phyloP scores from a whole-genome alignment of 2,888 invertebrate genomes.

The Cryptocephalus moraei region DNA sequence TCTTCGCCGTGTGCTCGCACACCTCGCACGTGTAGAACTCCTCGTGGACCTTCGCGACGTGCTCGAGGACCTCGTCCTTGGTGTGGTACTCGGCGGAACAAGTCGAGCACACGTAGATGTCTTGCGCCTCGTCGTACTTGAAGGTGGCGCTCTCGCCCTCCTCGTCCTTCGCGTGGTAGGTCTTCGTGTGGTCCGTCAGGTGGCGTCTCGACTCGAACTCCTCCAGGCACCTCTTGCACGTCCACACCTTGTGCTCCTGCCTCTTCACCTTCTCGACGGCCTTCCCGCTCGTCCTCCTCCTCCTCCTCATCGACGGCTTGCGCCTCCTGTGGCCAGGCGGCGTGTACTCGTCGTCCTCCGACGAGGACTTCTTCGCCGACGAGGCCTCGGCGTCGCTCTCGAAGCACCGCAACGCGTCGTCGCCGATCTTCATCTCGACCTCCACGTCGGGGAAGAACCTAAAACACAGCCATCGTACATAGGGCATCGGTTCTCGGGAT shows the following conservation, averaged over 20 bases:
- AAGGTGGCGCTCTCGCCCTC: conserved; percentile 22
- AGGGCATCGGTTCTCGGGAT: no score
- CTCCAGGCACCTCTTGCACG: conserved; percentile 25
- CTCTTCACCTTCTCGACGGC: conserved; percentile 11
- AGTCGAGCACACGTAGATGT: conserved; percentile 24
- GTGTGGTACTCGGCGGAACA: conserved; percentile 27
- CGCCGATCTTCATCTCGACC: conserved; percentile 18
- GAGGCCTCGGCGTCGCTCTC: conserved; percentile 1
- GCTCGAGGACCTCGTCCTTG: conserved; percentile 23
- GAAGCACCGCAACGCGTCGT: conserved; percentile 3
- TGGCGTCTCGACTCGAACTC: conserved; percentile 23
- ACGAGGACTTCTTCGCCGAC: conserved; percentile 1
- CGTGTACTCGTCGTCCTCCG: conserved; percentile 13
- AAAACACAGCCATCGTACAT: conserved; percentile 10
- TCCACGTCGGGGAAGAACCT: conserved; percentile 19
- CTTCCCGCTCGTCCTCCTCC: conserved; percentile 7
- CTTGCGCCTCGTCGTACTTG: conserved; percentile 24
- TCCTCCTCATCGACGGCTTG: conserved; percentile 1
- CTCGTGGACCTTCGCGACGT: conserved; percentile 22
- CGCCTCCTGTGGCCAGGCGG: conserved; percentile 13
- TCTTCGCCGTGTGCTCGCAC: conserved; percentile 27
- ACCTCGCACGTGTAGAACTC: conserved; percentile 31
- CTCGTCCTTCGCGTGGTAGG: conserved; percentile 20
- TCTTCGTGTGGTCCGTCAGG: conserved; percentile 25
- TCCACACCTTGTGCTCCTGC: conserved; percentile 23